These are phyloP conservation scores for Steatocranus sp. DNA, from an alignment of 2,797 vertebrate genomes.

Conservation along the genomic window DNA sequence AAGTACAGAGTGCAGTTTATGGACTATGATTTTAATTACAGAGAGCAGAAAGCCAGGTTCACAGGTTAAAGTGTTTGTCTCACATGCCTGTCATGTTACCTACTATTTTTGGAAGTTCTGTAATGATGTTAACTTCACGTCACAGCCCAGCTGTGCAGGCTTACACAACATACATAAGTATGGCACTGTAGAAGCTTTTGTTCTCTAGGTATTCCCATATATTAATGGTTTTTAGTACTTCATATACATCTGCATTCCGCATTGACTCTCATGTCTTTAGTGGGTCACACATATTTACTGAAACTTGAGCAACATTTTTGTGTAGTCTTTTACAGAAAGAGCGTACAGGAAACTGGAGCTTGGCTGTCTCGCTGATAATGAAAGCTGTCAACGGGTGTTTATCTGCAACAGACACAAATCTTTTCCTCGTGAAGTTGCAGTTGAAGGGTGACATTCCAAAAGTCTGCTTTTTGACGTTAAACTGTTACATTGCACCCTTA, in stretches of 20 bases:
- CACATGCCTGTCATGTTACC: neutral
- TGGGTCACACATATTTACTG: neutral
- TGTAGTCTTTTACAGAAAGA: conserved; percentile 2
- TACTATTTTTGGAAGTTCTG: conserved; percentile 29
- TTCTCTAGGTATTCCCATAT: neutral
- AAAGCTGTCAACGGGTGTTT: conserved; percentile 10
- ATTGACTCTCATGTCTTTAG: neutral
- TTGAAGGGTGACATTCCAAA: conserved; percentile 37
- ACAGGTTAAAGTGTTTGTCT: conserved; percentile 19
- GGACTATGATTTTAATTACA: neutral
- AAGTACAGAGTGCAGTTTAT: neutral
- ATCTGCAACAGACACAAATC: conserved; percentile 23
- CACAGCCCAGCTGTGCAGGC: neutral
- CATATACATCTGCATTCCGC: neutral
- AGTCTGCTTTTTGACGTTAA: neutral
- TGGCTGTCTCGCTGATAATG: conserved; percentile 22
- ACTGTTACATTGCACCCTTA: neutral
- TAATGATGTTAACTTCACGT: neutral
- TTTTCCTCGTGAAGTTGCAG: neutral
- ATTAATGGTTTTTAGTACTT: neutral
- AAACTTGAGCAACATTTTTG: neutral
- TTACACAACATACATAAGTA: neutral
- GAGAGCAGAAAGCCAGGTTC: neutral
- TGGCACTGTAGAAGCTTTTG: neutral
- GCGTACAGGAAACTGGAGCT: conserved; percentile 32